phyloP scores from a whole-genome alignment of 1,140 invertebrate genomes.

The Sycobia sp. region DNA sequence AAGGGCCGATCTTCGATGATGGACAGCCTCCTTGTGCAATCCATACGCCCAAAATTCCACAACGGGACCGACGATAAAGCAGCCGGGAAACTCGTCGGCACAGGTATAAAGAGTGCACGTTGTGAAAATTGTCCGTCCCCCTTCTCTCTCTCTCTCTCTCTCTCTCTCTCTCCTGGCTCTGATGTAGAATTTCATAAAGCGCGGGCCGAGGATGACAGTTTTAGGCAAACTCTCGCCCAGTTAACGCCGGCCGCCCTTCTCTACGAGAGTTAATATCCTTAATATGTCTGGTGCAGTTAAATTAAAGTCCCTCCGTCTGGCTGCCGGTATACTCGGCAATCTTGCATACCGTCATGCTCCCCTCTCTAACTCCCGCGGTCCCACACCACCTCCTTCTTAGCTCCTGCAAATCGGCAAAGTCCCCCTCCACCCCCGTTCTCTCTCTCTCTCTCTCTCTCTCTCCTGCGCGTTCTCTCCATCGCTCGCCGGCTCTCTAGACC shows the following conservation, averaged over 20 bases:
- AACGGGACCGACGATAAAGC: too few species aligned
- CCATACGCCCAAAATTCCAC: too few species aligned
- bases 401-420: slow-evolving; percentile 1
- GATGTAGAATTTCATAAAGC: slow-evolving; percentile 38
- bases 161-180: neutral
- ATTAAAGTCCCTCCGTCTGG: slow-evolving; percentile 40
- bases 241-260: slow-evolving; percentile 33
- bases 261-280: slow-evolving; percentile 41
- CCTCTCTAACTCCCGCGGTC: too few species aligned
- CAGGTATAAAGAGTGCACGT: too few species aligned
- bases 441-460: too few species aligned
- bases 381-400: too few species aligned
- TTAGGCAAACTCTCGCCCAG: slow-evolving; percentile 34
- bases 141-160: slow-evolving; percentile 16
- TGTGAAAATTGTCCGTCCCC: slow-evolving; percentile 14
- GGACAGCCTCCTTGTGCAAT: too few species aligned
- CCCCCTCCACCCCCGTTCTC: too few species aligned
- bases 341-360: slow-evolving; percentile 40
- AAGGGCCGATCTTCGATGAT: too few species aligned
- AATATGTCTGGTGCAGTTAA: slow-evolving; percentile 46
- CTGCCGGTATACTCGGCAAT: slow-evolving; percentile 39
- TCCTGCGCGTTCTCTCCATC: too few species aligned
- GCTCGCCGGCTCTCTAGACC: too few species aligned
- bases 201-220: slow-evolving; percentile 18
- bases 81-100: too few species aligned